phyloP scores from a whole-genome alignment of 2,888 invertebrate genomes.

The Chesias legatella region DNA sequence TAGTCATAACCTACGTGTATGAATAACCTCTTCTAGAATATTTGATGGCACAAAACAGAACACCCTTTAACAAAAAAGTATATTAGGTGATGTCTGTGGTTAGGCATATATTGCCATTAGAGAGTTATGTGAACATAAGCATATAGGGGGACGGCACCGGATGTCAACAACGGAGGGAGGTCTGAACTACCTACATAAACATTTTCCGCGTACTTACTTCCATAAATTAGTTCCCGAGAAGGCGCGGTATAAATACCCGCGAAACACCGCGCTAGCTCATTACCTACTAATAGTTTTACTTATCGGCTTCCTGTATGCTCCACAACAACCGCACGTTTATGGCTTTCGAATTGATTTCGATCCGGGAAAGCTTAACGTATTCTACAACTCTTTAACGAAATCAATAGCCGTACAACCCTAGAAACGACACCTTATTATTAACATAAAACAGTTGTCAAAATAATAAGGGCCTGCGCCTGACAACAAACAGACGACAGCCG shows the following conservation, averaged over 20 bases:
- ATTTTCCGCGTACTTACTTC: slow-evolving; percentile 79
- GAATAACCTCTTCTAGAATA: too few relatives aligned
- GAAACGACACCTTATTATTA: slow-evolving; percentile 35
- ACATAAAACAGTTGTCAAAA: slow-evolving; percentile 58
- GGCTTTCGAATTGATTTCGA: slow-evolving; percentile 15
- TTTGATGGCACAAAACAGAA: background rate
- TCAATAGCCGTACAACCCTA: slow-evolving; percentile 28
- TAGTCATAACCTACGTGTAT: too few relatives aligned
- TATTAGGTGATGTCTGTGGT: slow-evolving; percentile 18
- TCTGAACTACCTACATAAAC: slow-evolving; percentile 67
- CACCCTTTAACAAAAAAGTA: background rate
- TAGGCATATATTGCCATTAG: slow-evolving; percentile 28
- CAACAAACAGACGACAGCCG: slow-evolving; percentile 53
- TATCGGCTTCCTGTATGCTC: slow-evolving; percentile 63
- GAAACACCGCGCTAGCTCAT: slow-evolving; percentile 68
- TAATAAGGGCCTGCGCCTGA: slow-evolving; percentile 60
- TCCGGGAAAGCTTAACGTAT: slow-evolving; percentile 9
- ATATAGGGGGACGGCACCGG: slow-evolving; percentile 55
- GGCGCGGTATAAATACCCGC: slow-evolving; percentile 75
- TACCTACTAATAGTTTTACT: slow-evolving; percentile 75
- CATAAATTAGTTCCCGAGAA: slow-evolving; percentile 79
- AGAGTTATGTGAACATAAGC: slow-evolving; percentile 34
- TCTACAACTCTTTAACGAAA: slow-evolving; percentile 11
- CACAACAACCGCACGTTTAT: slow-evolving; percentile 41
- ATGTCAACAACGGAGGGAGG: slow-evolving; percentile 66